Conservation (phyloP, 1,140 invertebrate genomes). For the Pararge aegeria region DNA sequence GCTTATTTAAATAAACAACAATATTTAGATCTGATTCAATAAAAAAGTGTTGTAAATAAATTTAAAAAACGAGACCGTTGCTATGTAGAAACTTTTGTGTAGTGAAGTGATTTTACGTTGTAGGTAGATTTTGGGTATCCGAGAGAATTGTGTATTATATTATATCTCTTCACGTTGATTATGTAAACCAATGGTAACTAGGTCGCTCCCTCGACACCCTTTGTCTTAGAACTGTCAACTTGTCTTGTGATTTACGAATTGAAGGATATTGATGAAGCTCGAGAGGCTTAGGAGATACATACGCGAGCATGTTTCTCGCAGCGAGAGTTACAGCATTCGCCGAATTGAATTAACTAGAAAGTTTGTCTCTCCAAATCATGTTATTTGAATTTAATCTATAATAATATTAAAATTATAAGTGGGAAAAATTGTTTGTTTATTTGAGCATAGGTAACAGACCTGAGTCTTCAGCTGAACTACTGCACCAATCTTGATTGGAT, state of each 20-base stretch:
- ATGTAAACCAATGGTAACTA: conserved; percentile 9
- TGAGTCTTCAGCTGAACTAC: too few relatives aligned
- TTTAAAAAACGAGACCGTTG: not conserved
- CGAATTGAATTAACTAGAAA: not conserved
- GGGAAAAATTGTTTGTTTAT: too few relatives aligned
- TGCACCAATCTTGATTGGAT: too few relatives aligned
- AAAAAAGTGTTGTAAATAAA: too few relatives aligned
- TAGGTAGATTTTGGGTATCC: not conserved
- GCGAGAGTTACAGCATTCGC: not conserved
- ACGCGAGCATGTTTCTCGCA: not conserved
- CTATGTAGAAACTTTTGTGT: not conserved
- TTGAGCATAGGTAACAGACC: too few relatives aligned
- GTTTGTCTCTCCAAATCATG: not conserved
- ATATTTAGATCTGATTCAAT: too few relatives aligned
- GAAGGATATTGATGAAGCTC: conserved; percentile 10
- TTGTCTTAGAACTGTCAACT: conserved; percentile 13
- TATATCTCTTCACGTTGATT: not conserved
- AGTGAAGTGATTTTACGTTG: not conserved
- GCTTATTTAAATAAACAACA: too few relatives aligned
- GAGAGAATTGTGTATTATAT: not conserved
- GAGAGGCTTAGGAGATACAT: conserved; percentile 1
- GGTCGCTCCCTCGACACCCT: conserved; percentile 9
- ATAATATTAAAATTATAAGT: too few relatives aligned
- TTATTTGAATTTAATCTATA: too few relatives aligned
- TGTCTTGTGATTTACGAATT: conserved; percentile 11